Conservation (phyloP, 2,797 vertebrate species). For the Nasua narica region DNA sequence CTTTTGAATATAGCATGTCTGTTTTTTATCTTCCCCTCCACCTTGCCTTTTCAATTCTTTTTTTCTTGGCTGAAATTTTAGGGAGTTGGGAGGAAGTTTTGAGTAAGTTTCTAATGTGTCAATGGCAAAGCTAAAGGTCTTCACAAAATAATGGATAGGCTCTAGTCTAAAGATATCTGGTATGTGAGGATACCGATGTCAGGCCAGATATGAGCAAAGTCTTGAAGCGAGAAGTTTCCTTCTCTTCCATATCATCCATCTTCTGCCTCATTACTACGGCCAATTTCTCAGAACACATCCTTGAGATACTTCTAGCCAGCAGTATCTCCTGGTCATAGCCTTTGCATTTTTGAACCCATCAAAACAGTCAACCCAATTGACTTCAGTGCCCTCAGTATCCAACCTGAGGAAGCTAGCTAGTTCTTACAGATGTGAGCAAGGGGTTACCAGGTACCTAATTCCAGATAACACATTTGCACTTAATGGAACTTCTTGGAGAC, state of each 20-base stretch:
- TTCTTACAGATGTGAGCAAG: neutral
- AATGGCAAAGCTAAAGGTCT: conserved; percentile 8
- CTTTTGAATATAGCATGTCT: neutral
- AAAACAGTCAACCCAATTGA: neutral
- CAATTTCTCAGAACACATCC: neutral
- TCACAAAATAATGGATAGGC: neutral
- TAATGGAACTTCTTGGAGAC: neutral
- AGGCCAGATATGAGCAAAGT: neutral
- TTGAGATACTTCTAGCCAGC: neutral
- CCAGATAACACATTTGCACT: neutral
- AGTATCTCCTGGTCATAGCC: neutral
- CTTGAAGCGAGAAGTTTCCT: neutral
- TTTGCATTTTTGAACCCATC: neutral
- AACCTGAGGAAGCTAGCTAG: neutral
- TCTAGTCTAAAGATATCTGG: neutral
- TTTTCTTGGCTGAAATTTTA: conserved; percentile 62
- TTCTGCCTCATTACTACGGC: neutral
- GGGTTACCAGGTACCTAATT: neutral
- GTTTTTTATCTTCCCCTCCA: conserved; percentile 26
- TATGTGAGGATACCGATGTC: neutral
- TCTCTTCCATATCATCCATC: neutral
- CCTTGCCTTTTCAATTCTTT: conserved; percentile 13
- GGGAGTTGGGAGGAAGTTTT: conserved; percentile 38
- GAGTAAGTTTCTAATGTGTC: conserved; percentile 54
- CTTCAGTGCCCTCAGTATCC: neutral